Conservation (phyloP, 2,113 vertebrate species). For the Nicator chloris region DNA sequence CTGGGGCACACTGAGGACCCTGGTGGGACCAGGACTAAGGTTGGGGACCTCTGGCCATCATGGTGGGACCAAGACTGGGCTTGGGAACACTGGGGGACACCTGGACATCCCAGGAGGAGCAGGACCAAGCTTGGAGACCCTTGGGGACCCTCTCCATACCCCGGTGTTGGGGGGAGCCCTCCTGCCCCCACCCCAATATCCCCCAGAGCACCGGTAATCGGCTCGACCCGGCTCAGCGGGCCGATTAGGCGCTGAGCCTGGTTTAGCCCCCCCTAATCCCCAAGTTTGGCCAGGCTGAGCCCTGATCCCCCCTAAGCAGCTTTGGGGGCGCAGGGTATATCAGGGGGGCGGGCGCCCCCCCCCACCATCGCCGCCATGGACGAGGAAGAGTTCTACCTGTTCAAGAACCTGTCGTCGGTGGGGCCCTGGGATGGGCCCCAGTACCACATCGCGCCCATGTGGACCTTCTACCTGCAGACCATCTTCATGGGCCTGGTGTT, state of each 20-base stretch:
- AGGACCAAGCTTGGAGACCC: not conserved
- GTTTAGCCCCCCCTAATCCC: constrained; percentile 52
- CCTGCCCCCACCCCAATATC: not conserved
- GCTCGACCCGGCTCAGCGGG: not conserved
- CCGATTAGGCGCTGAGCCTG: not conserved
- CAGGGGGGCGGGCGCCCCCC: not conserved
- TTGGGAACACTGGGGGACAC: not conserved
- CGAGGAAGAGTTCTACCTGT: constrained; percentile 79
- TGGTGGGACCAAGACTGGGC: not conserved
- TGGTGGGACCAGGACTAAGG: not conserved
- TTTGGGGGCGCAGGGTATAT: constrained; percentile 34
- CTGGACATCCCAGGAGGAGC: not conserved
- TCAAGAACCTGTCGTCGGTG: constrained; percentile 74
- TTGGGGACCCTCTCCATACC: not conserved
- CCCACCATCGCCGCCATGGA: constrained; percentile 11
- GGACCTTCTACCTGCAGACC: constrained; percentile 81
- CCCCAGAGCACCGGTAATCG: not conserved
- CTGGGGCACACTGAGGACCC: not conserved
- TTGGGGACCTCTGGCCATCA: rapidly evolving
- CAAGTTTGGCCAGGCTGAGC: constrained; percentile 31
- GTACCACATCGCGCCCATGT: constrained; percentile 78
- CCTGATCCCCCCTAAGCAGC: constrained; percentile 33
- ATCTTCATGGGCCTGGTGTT: constrained; percentile 82
- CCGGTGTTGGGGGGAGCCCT: not conserved
- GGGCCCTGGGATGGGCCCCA: constrained; percentile 83